phyloP scores from a whole-genome alignment of 2,888 invertebrate genomes.

The Onchidella celtica region DNA sequence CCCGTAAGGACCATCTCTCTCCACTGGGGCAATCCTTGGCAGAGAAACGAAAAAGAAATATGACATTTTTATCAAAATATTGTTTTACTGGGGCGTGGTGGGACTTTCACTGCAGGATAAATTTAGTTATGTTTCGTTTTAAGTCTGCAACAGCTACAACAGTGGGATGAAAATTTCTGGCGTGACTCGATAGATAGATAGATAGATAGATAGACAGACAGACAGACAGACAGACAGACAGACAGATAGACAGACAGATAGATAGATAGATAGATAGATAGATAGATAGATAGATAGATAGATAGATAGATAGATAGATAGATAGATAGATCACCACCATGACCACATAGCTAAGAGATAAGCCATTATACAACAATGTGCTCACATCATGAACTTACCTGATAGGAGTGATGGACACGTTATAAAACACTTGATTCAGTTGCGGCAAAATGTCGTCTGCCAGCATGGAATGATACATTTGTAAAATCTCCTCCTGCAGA shows the following conservation, averaged over 20 bases:
- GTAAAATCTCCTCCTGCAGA: constrained; percentile 74
- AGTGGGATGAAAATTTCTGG: no score
- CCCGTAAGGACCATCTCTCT: constrained; percentile 59
- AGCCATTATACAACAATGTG: background rate
- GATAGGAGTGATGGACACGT: constrained; percentile 68
- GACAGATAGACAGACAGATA: no score
- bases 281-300: constrained; percentile 22
- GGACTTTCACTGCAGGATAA: no score
- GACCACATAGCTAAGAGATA: background rate
- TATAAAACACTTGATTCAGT: constrained; percentile 71
- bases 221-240: no score
- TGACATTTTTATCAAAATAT: no score
- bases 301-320: background rate
- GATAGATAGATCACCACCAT: background rate
- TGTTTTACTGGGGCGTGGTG: no score
- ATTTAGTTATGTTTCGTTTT: no score
- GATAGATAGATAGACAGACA: no score
- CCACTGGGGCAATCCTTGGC: constrained; percentile 57
- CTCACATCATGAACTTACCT: constrained; percentile 59
- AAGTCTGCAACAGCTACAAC: no score
- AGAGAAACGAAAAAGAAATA: background rate
- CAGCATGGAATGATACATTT: constrained; percentile 72
- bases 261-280: no score
- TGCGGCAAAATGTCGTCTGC: constrained; percentile 71
- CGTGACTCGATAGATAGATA: no score